These are phyloP conservation scores for Lutjanus campechanus DNA, from an alignment of 2,797 vertebrate species.

Conservation along the genomic window DNA sequence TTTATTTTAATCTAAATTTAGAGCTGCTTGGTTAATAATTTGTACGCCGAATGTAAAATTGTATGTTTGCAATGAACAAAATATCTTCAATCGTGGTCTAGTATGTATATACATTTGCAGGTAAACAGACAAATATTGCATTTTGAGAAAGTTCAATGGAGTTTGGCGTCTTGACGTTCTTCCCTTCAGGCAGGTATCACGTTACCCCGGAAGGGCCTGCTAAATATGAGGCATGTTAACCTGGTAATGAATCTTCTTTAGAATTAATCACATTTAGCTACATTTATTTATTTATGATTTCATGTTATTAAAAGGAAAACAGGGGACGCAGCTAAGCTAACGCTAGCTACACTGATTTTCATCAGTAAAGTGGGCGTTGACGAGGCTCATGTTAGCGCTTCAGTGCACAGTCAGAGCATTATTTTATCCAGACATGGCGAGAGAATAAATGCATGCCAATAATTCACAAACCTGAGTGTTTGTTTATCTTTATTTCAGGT, in stretches of 20 bases:
- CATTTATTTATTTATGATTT: not conserved
- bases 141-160: accelerated
- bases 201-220: not conserved
- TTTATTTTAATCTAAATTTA: not conserved
- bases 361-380: not conserved
- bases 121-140: accelerated
- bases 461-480: slow-evolving; percentile 45
- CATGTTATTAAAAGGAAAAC: not conserved
- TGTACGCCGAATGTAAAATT: not conserved
- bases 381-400: not conserved
- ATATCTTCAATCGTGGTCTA: accelerated
- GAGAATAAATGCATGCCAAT: accelerated
- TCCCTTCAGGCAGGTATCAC: not conserved
- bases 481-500: not conserved
- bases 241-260: not conserved
- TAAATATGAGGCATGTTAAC: not conserved
- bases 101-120: accelerated
- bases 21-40: not conserved
- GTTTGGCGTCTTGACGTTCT: not conserved
- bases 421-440: no score
- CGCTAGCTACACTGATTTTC: not conserved
- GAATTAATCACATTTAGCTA: accelerated
- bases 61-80: accelerated
- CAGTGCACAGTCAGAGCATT: not conserved
- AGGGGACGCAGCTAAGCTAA: not conserved